These are phyloP conservation scores for Xiphias gladius DNA, from an alignment of 2,113 vertebrate genomes.

Conservation along the genomic window DNA sequence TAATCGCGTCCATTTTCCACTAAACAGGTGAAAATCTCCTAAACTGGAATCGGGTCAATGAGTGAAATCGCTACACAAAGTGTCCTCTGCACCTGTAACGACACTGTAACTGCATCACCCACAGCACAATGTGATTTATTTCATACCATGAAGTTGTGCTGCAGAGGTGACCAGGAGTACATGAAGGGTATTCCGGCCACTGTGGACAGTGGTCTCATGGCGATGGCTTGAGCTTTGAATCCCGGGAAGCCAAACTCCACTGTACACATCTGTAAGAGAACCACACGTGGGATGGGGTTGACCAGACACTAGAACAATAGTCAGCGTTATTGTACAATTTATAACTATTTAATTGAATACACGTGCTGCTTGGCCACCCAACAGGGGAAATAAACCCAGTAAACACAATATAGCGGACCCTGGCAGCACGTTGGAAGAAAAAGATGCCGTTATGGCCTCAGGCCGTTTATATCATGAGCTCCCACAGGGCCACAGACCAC, in stretches of 20 bases:
- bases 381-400: constrained; percentile 2
- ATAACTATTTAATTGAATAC: constrained; percentile 9
- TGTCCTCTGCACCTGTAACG: background rate
- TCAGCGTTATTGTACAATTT: background rate
- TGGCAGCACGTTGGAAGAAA: constrained; percentile 9
- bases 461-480: constrained; percentile 45
- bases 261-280: constrained; percentile 87
- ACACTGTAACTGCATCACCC: background rate
- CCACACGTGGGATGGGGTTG: background rate
- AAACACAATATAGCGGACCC: constrained; percentile 7
- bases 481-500: constrained; percentile 22
- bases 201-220: constrained; percentile 93
- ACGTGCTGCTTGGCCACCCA: background rate
- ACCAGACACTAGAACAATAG: constrained; percentile 12
- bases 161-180: constrained; percentile 99
- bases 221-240: constrained; percentile 90
- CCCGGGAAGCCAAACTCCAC: constrained; percentile 94
- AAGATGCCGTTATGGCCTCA: constrained; percentile 21
- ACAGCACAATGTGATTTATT: background rate
- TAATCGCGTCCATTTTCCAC: no score
- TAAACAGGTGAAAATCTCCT: background rate
- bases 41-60: background rate
- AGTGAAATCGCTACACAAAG: background rate
- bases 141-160: constrained; percentile 99
- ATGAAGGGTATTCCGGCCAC: constrained; percentile 98